Conservation (phyloP, 30 jellyfish, hydroid and myxozoan genomes). For the Pelagia noctiluca region DNA sequence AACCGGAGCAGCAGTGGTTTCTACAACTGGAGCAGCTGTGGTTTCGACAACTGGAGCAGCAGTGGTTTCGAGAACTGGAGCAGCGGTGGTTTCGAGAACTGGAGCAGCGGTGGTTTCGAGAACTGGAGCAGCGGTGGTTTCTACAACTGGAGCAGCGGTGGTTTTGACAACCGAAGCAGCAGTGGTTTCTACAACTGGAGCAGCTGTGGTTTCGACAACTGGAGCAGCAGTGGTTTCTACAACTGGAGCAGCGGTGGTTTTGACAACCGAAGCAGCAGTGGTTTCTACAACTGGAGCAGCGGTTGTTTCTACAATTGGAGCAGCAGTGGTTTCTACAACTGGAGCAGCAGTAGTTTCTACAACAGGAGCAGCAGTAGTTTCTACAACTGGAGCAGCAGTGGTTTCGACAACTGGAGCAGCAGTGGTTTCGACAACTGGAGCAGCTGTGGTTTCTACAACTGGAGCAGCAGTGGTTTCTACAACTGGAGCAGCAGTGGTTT, state of each 20-base stretch:
- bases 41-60: slow-evolving; percentile 2
- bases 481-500: slow-evolving; percentile 11
- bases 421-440: slow-evolving; percentile 8
- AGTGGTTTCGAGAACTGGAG: slow-evolving; percentile 14
- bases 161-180: slow-evolving; percentile 45
- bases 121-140: no score
- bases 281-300: slow-evolving; percentile 33
- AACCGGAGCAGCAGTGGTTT: slow-evolving; percentile 12
- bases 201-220: slow-evolving; percentile 33
- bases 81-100: not conserved
- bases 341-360: slow-evolving; percentile 44
- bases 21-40: slow-evolving; percentile 7
- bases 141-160: slow-evolving; percentile 15
- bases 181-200: slow-evolving; percentile 38
- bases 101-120: not conserved
- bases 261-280: slow-evolving; percentile 48
- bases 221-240: slow-evolving; percentile 30
- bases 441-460: slow-evolving; percentile 20
- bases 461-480: slow-evolving; percentile 35
- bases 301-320: slow-evolving; percentile 12
- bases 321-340: slow-evolving; percentile 25
- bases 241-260: slow-evolving; percentile 60
- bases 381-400: slow-evolving; percentile 5
- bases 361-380: slow-evolving; percentile 36
- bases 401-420: slow-evolving; percentile 25